phyloP scores from a whole-genome alignment of 2,888 invertebrate genomes.

The Argyresthia goedartella region DNA sequence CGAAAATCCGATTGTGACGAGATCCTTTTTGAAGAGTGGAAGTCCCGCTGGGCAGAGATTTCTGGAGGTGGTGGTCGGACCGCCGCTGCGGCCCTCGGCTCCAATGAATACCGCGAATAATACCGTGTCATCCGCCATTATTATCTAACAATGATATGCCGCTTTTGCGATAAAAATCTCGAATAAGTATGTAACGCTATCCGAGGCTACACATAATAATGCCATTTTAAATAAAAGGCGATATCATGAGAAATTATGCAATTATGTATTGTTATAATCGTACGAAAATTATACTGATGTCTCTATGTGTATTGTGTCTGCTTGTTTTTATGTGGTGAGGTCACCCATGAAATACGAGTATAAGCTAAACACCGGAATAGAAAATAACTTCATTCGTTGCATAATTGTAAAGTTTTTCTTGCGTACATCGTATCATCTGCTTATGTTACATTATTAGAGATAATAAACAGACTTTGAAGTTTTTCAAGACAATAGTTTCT shows the following conservation, averaged over 20 bases:
- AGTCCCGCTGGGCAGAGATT: constrained; percentile 66
- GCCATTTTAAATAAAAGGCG: constrained; percentile 53
- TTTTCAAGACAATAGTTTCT: too few relatives aligned
- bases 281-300: constrained; percentile 45
- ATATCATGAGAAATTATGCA: constrained; percentile 44
- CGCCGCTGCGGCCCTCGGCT: constrained; percentile 19
- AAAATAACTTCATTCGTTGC: constrained; percentile 35
- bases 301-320: constrained; percentile 32
- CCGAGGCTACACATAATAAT: constrained; percentile 19
- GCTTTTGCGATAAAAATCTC: constrained; percentile 64
- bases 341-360: constrained; percentile 34
- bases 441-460: too few relatives aligned
- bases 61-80: constrained; percentile 49
- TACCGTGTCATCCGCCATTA: constrained; percentile 68
- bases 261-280: constrained; percentile 37
- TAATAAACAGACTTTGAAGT: too few relatives aligned
- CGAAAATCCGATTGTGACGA: constrained; percentile 67
- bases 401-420: constrained; percentile 7
- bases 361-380: constrained; percentile 30
- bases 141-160: constrained; percentile 68
- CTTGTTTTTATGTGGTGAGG: constrained; percentile 30
- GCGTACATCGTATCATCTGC: too few relatives aligned
- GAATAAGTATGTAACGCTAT: constrained; percentile 35
- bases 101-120: constrained; percentile 65
- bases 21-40: constrained; percentile 59